These are phyloP conservation scores for Bombus sylvicola DNA, from an alignment of 1,140 invertebrate species.

Conservation along the genomic window DNA sequence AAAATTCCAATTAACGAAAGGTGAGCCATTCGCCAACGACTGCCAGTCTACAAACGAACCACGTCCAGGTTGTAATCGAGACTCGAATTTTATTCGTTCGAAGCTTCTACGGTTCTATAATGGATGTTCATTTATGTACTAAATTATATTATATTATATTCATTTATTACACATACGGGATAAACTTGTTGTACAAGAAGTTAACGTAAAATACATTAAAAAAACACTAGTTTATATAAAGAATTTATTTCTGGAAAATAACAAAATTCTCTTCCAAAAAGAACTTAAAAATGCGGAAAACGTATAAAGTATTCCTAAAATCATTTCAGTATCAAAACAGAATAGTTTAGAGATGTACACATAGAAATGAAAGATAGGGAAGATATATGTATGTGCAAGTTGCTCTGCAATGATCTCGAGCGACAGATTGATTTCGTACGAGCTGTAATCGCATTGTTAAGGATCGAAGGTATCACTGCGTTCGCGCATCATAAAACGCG, in stretches of 20 bases:
- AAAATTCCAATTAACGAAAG: constrained; percentile 70
- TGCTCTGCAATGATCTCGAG: not conserved
- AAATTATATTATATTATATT: not conserved
- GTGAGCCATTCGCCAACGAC: constrained; percentile 13
- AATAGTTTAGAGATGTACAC: not conserved
- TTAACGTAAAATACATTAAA: not conserved
- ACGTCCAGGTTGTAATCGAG: not conserved
- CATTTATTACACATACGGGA: not conserved
- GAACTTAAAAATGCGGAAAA: not conserved
- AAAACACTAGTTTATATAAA: not conserved
- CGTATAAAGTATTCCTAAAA: not conserved
- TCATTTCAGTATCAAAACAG: not conserved
- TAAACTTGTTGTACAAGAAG: not conserved
- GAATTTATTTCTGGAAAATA: no score
- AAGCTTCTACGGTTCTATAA: not conserved
- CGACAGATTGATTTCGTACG: not conserved
- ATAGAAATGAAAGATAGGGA: not conserved
- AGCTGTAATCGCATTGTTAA: not conserved
- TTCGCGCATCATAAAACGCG: not conserved
- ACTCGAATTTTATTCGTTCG: not conserved
- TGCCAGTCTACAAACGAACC: constrained; percentile 6
- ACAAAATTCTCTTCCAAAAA: no score
- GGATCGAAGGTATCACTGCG: not conserved
- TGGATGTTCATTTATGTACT: no score
- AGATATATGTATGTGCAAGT: not conserved